Percentiles rank a stretch among this genome's conserved stretches.
Evolutionary conservation across 1,140 invertebrate species (phyloP).

Genomic region (Musca domestica): DNA sequence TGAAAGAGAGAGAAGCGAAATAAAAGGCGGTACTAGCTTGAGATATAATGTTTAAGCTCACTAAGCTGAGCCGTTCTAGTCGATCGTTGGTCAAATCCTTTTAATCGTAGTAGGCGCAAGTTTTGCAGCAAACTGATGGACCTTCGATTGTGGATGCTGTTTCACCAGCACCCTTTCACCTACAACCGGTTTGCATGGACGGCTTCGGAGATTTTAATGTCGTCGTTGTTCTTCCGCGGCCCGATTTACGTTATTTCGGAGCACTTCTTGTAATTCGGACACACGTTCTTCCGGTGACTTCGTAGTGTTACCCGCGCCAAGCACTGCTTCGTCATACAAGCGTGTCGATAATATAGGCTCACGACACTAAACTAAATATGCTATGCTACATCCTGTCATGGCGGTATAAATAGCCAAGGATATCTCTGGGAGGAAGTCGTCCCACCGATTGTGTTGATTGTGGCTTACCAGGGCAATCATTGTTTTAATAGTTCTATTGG

Average conservation of each 20-base stretch:
- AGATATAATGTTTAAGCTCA: too few relatives aligned
- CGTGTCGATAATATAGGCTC: not conserved
- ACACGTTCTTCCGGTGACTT: not conserved
- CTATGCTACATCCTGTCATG: not conserved
- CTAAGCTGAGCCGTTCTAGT: too few relatives aligned
- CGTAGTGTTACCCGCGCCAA: not conserved
- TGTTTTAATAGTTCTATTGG: conserved; percentile 11
- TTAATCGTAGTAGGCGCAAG: not conserved
- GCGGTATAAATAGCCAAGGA: not conserved
- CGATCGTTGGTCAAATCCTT: not conserved
- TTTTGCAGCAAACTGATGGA: not conserved
- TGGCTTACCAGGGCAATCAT: not conserved
- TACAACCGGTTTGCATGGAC: too few relatives aligned
- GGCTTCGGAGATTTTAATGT: conserved; percentile 2
- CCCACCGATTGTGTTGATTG: not conserved
- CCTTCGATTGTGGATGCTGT: not conserved
- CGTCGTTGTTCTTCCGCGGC: not conserved
- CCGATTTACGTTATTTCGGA: not conserved
- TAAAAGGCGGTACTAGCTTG: too few relatives aligned
- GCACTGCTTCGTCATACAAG: not conserved
- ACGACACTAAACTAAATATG: not conserved
- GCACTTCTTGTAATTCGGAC: not conserved
- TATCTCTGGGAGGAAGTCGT: not conserved
- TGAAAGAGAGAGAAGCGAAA: too few relatives aligned
- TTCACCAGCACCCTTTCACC: conserved; percentile 2